Evolutionary conservation across 2,888 invertebrate species (phyloP).

Genomic region (Dinocampus coccinellae): DNA sequence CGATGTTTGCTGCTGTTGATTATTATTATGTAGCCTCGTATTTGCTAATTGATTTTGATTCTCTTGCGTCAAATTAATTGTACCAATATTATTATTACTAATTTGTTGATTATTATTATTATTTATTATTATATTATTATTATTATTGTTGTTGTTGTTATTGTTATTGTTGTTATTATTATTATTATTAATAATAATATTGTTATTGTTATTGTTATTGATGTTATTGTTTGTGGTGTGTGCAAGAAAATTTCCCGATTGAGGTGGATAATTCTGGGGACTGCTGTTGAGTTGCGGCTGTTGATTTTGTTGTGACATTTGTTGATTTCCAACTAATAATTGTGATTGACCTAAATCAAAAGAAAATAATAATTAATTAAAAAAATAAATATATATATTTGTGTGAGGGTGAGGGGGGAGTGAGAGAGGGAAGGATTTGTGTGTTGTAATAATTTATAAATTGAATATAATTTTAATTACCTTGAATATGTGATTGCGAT

Average conservation of each 20-base stretch:
- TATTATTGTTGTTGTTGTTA: slow-evolving; percentile 50
- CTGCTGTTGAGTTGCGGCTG: slow-evolving; percentile 51
- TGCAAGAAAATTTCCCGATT: slow-evolving; percentile 43
- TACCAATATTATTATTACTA: slow-evolving; percentile 69
- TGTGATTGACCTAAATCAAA: slow-evolving; percentile 54
- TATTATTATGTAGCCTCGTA: slow-evolving; percentile 71
- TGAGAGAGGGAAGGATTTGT: too few species aligned
- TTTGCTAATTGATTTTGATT: slow-evolving; percentile 68
- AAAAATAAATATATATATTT: not conserved
- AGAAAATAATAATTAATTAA: slow-evolving; percentile 3
- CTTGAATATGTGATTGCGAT: slow-evolving; percentile 67
- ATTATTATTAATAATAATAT: slow-evolving; percentile 33
- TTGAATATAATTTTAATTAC: slow-evolving; percentile 43
- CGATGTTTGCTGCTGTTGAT: slow-evolving; percentile 68
- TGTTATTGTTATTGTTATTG: slow-evolving; percentile 62
- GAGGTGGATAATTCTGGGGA: slow-evolving; percentile 51
- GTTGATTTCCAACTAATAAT: slow-evolving; percentile 46
- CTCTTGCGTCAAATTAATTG: slow-evolving; percentile 64
- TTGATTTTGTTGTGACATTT: slow-evolving; percentile 27
- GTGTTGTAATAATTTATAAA: not conserved
- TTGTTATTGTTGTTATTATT: slow-evolving; percentile 48
- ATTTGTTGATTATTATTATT: slow-evolving; percentile 69
- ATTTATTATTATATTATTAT: slow-evolving; percentile 47
- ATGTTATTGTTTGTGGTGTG: slow-evolving; percentile 50
- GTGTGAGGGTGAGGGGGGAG: not conserved